Evolutionary conservation across 2,797 vertebrate genomes (phyloP), one percentile per base, ranked within the genome.

Genomic region (Melanotaenia nigrans): DNA sequence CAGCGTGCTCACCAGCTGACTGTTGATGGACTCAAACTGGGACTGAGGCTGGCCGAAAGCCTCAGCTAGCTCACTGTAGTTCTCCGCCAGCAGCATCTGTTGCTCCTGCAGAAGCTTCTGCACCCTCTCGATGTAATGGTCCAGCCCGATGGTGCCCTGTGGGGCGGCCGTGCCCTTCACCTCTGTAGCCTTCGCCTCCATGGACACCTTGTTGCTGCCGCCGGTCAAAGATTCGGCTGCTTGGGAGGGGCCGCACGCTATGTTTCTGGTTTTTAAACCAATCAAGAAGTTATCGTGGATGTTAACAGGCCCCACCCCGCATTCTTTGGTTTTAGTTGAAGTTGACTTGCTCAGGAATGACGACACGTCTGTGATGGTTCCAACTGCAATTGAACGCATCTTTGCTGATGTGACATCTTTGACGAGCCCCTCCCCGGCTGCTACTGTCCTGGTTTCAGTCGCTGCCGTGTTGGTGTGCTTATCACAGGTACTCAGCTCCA

Each of bases 21-120:
- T 97, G 92, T 98, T 99, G 66, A 99, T 96, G 73, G 96, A 96
- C 1, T 96, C 96, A n/a, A 99, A 97, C 87, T 99, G 97, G 35
- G 96, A 95, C 73, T 96, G 95, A 0, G 97, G 98, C 78, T 98
- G 96, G 11, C 95, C 97, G 30, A 99, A 99, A 1, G 98, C 96
- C 38, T 99, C 97, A 0, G 97, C 97, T 12, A 99, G 87, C 76
- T 99, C 98, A 7, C 91, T 96, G 79, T 99, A 99, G 90, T 99
- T 99, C 92, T 98, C 96, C 0, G 98, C 95, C 54, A 99, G 95
- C 69, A 99, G 92, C 77, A 94, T 96, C 70, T 99, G 97, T 73
- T 99, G 98, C 73, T 99, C 98, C 71, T 97, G 95, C 76, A 99
- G 88, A 75, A 99, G 94, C 81, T 96, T 98, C 90, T 98, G 98